Evolutionary conservation across 2,797 vertebrate species (phyloP).

Genomic region (Nasua narica): DNA sequence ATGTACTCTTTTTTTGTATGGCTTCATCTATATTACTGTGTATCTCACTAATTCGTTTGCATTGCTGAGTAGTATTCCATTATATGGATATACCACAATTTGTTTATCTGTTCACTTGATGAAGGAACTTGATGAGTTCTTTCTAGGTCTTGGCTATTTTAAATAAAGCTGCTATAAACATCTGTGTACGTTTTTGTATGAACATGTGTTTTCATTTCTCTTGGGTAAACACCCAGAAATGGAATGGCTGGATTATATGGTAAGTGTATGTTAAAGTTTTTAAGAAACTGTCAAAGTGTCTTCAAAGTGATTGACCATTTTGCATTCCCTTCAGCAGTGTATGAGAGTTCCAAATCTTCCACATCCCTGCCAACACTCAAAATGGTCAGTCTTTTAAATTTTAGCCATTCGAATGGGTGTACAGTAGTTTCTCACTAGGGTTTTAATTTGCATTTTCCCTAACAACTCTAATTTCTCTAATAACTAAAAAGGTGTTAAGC

Average conservation of each 20-base stretch:
- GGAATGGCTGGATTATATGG: not conserved
- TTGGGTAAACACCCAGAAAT: not conserved
- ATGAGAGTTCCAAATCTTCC: not conserved
- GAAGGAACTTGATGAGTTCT: not conserved
- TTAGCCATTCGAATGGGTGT: not conserved
- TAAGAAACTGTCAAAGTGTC: not conserved
- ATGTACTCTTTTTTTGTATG: not conserved
- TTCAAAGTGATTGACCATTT: not conserved
- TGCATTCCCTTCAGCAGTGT: not conserved
- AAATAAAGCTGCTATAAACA: not conserved
- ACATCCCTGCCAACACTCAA: not conserved
- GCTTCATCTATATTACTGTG: not conserved
- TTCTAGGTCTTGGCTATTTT: not conserved
- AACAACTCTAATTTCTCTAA: not conserved
- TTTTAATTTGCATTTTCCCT: conserved; percentile 8
- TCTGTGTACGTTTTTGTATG: not conserved
- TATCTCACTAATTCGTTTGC: not conserved
- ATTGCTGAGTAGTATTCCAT: not conserved
- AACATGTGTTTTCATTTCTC: not conserved
- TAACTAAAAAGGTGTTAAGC: not conserved
- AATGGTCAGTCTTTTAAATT: not conserved
- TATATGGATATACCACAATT: not conserved
- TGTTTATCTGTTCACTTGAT: not conserved
- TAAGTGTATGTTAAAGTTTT: not conserved
- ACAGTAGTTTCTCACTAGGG: not conserved